Evolutionary conservation across 2,888 invertebrate species (phyloP).

Genomic region (Pollenia angustigena): DNA sequence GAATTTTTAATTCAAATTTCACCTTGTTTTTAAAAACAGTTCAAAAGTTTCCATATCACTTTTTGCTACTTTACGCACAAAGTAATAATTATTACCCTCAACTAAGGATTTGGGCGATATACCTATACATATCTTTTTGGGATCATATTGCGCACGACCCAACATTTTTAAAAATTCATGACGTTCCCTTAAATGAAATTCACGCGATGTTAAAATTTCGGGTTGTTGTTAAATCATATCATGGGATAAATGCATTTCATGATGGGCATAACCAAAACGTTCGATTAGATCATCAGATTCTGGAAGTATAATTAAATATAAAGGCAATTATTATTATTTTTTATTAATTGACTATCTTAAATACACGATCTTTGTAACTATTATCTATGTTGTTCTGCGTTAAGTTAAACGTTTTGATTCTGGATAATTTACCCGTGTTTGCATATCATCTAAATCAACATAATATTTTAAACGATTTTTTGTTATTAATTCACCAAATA

Average conservation of each 20-base stretch:
- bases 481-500: conserved; percentile 89
- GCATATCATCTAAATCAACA: conserved; percentile 89
- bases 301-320: conserved; percentile 84
- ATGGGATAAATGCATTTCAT: conserved; percentile 91
- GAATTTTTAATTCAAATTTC: conserved; percentile 76
- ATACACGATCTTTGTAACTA: background rate
- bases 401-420: conserved; percentile 90
- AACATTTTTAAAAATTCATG: conserved; percentile 91
- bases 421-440: conserved; percentile 93
- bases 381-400: background rate
- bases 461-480: conserved; percentile 92
- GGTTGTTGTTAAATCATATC: conserved; percentile 88
- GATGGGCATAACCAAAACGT: conserved; percentile 92
- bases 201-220: conserved; percentile 88
- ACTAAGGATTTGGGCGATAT: conserved; percentile 90
- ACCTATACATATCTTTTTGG: conserved; percentile 91
- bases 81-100: conserved; percentile 89
- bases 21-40: conserved; percentile 92
- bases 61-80: conserved; percentile 92
- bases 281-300: conserved; percentile 87
- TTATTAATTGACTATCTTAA: background rate
- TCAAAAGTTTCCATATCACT: conserved; percentile 91
- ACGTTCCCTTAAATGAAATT: conserved; percentile 88
- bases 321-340: too few relatives aligned
- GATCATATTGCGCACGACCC: conserved; percentile 92